Evolutionary conservation across 2,888 invertebrate genomes (phyloP).

Genomic region (Drosophila kambysellisi): DNA sequence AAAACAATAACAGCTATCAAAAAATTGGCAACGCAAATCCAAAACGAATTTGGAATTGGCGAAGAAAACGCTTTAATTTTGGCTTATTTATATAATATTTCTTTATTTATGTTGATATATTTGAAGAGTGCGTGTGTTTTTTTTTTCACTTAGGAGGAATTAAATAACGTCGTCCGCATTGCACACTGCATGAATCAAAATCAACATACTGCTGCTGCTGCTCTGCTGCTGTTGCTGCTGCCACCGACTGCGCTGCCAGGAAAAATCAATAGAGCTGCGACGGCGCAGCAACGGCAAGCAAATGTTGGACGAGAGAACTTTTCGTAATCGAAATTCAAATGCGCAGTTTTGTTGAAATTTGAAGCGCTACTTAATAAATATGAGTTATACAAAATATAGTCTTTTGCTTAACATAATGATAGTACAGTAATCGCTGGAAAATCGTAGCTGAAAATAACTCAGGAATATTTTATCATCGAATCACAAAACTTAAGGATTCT

Average conservation of each 20-base stretch:
- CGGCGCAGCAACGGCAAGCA: constrained; percentile 54
- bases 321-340: constrained; percentile 74
- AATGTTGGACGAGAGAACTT: constrained; percentile 18
- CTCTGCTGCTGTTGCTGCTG: constrained; percentile 15
- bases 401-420: constrained; percentile 46
- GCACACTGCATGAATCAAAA: constrained; percentile 66
- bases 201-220: constrained; percentile 50
- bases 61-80: constrained; percentile 16
- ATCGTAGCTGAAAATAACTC: neutral
- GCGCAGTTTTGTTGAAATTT: constrained; percentile 41
- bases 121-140: constrained; percentile 36
- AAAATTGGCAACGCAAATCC: constrained; percentile 9
- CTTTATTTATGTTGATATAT: constrained; percentile 62
- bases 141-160: constrained; percentile 59
- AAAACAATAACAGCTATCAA: neutral
- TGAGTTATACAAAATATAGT: constrained; percentile 55
- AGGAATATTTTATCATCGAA: neutral
- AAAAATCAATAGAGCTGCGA: constrained; percentile 73
- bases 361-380: constrained; percentile 42
- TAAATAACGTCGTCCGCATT: constrained; percentile 63
- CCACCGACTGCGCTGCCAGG: constrained; percentile 33
- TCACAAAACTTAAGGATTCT: neutral
- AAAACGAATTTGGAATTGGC: constrained; percentile 7
- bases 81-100: constrained; percentile 44
- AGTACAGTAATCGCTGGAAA: constrained; percentile 11